Evolutionary conservation across 2,797 vertebrate genomes (phyloP).

Genomic region (Chrysocyon brachyurus): DNA sequence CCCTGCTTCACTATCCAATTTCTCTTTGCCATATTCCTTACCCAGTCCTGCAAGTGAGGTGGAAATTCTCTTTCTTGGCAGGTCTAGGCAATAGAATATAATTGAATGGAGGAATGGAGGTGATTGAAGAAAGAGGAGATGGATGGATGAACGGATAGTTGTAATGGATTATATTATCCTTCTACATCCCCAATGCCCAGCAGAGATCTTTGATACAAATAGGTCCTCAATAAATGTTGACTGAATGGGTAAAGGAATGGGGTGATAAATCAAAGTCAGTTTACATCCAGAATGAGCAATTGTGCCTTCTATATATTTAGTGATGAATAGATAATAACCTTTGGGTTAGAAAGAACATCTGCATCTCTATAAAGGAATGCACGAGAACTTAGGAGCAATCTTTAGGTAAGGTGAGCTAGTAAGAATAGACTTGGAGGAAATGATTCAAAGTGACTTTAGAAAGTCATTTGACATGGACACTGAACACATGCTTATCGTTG

Average conservation of each 20-base stretch:
- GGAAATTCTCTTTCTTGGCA: background rate
- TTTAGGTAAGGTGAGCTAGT: background rate
- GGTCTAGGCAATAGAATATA: background rate
- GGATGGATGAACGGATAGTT: background rate
- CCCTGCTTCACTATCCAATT: background rate
- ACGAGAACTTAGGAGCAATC: background rate
- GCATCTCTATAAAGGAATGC: background rate
- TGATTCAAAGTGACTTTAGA: background rate
- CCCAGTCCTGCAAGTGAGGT: background rate
- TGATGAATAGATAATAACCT: slow-evolving; percentile 8
- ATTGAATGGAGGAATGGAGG: background rate
- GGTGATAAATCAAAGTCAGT: background rate
- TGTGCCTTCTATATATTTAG: background rate
- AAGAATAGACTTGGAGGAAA: background rate
- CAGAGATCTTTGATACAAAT: background rate
- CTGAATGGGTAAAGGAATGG: background rate
- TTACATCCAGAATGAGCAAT: slow-evolving; percentile 2
- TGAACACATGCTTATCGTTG: background rate
- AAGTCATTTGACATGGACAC: background rate
- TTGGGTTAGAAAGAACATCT: background rate
- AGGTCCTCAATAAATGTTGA: background rate
- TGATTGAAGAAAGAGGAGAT: background rate
- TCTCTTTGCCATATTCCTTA: background rate
- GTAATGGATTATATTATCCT: background rate
- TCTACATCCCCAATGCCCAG: background rate